Percentiles rank a stretch among this genome's conserved stretches.
phyloP scores from a whole-genome alignment of 2,888 invertebrate species.

The Drosophila aldrichi region DNA sequence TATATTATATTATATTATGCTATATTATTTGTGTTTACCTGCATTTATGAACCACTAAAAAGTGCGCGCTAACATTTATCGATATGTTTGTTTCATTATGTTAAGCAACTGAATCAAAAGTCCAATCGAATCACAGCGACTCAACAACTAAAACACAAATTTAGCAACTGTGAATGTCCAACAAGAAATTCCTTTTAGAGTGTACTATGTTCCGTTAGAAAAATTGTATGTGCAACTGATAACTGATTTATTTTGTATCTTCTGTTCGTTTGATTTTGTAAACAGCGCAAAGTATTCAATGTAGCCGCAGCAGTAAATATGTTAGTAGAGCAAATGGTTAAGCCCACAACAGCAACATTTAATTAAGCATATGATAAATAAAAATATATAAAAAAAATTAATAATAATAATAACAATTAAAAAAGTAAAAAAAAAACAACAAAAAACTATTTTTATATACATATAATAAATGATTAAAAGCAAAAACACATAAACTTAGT shows the following conservation, averaged over 20 bases:
- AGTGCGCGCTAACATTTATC: slow-evolving; percentile 48
- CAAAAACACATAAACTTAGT: slow-evolving; percentile 30
- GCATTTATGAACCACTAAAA: slow-evolving; percentile 61
- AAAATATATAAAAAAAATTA: slow-evolving; percentile 29
- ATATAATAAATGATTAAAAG: slow-evolving; percentile 50
- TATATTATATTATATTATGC: slow-evolving; percentile 55
- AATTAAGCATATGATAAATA: slow-evolving; percentile 78
- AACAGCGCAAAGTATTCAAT: slow-evolving; percentile 65
- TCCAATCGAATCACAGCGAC: slow-evolving; percentile 32
- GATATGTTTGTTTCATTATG: slow-evolving; percentile 60
- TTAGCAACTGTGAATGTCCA: slow-evolving; percentile 22
- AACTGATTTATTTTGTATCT: slow-evolving; percentile 15
- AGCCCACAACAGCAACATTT: slow-evolving; percentile 77
- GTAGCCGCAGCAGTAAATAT: slow-evolving; percentile 52
- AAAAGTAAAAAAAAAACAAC: slow-evolving; percentile 11
- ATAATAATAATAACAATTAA: slow-evolving; percentile 14
- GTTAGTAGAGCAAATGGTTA: slow-evolving; percentile 63
- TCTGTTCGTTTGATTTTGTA: slow-evolving; percentile 28
- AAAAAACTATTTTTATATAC: slow-evolving; percentile 72
- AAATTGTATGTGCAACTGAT: slow-evolving; percentile 35
- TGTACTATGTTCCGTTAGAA: slow-evolving; percentile 27
- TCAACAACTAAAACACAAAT: slow-evolving; percentile 3
- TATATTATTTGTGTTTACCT: slow-evolving; percentile 71
- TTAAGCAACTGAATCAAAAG: slow-evolving; percentile 68
- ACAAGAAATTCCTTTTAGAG: slow-evolving; percentile 11